Conservation (phyloP, 2,113 vertebrate genomes). For the Psammodynastes pulverulentus region DNA sequence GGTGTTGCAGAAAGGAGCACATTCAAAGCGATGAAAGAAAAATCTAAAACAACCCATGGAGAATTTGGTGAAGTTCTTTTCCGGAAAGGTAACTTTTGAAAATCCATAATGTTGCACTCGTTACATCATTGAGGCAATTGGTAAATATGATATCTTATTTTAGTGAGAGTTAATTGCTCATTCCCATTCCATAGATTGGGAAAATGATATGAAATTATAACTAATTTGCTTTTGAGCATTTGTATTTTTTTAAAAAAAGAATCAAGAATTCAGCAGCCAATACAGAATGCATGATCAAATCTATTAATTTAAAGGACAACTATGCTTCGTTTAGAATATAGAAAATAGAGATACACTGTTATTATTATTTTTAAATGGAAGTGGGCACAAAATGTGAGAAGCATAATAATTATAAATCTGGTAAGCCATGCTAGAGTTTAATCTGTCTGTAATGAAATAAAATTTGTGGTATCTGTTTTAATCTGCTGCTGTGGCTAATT, state of each 20-base stretch:
- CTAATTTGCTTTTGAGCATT: not conserved
- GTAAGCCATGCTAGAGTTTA: not conserved
- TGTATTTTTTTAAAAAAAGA: not conserved
- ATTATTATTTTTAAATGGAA: not conserved
- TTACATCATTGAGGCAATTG: accelerated
- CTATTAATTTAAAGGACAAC: not conserved
- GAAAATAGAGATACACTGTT: not conserved
- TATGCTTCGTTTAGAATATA: not conserved
- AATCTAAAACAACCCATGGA: slow-evolving; percentile 41
- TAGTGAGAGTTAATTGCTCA: no score
- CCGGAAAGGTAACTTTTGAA: slow-evolving; percentile 56
- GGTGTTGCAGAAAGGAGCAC: slow-evolving; percentile 40
- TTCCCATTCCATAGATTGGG: not conserved
- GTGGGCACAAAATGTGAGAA: not conserved
- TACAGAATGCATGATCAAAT: not conserved
- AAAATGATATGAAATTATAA: not conserved
- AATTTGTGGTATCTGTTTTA: no score
- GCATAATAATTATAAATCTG: not conserved
- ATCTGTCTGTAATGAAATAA: not conserved
- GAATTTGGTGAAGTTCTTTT: slow-evolving; percentile 18
- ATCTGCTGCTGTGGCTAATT: no score
- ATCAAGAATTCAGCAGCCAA: not conserved
- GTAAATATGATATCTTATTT: not conserved
- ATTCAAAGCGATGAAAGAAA: slow-evolving; percentile 60
- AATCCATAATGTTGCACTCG: not conserved